These are phyloP conservation scores for Caenorhabditis imperialis DNA, from an alignment of 2,888 invertebrate genomes.

Conservation along the genomic window DNA sequence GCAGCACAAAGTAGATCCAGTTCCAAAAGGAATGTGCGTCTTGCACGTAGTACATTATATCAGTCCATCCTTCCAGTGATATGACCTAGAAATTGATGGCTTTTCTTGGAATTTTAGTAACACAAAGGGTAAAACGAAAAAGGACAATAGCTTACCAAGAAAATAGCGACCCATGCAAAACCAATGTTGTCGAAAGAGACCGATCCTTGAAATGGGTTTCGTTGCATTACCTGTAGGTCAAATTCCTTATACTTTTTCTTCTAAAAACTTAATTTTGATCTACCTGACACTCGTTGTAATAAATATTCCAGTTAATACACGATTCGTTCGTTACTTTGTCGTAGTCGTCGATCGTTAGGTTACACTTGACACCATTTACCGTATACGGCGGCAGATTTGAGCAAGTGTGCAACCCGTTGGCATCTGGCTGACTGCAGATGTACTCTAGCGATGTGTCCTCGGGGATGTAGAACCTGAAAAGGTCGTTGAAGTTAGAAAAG, in stretches of 20 bases:
- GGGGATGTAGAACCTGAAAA: conserved; percentile 76
- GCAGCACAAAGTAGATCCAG: conserved; percentile 98
- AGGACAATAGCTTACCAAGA: conserved; percentile 86
- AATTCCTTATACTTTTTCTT: neutral
- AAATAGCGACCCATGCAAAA: conserved; percentile 99
- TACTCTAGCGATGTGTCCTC: conserved; percentile 86
- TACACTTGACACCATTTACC: conserved; percentile 82
- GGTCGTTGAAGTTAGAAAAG: neutral
- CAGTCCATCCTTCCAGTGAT: conserved; percentile 99
- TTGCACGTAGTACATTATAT: conserved; percentile 98
- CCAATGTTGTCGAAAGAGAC: conserved; percentile 99
- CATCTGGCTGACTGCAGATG: conserved; percentile 92
- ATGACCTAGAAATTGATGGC: conserved; percentile 86
- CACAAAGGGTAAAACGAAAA: no score
- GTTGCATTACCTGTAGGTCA: conserved; percentile 84
- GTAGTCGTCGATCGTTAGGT: conserved; percentile 73
- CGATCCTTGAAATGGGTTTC: conserved; percentile 95
- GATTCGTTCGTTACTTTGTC: conserved; percentile 80
- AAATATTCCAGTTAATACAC: conserved; percentile 98
- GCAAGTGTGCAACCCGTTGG: conserved; percentile 95
- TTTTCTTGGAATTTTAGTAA: conserved; percentile 13
- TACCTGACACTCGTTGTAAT: conserved; percentile 90
- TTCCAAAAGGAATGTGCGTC: conserved; percentile 99
- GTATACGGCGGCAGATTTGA: conserved; percentile 86
- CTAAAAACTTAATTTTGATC: neutral